These are phyloP conservation scores for Ageneiosus marmoratus DNA, from an alignment of 2,113 vertebrate genomes.

Conservation along the genomic window DNA sequence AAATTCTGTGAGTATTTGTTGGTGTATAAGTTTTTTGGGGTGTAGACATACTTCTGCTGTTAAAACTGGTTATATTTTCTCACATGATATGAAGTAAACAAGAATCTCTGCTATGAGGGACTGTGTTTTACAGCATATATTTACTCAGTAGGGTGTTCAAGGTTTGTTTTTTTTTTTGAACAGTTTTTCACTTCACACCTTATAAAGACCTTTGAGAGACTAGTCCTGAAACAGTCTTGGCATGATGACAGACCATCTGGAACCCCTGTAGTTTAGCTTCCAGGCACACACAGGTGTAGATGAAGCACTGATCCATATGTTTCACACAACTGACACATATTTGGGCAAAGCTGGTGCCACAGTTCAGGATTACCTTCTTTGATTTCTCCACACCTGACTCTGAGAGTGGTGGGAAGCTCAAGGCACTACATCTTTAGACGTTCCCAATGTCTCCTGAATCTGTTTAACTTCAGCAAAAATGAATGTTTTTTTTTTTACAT, in stretches of 20 bases:
- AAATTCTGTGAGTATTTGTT: not conserved
- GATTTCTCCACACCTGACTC: not conserved
- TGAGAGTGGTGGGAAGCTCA: not conserved
- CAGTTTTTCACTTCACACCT: slow-evolving; percentile 19
- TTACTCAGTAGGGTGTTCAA: slow-evolving; percentile 2
- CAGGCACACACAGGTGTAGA: slow-evolving; percentile 22
- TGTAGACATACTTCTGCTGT: not conserved
- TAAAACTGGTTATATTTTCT: not conserved
- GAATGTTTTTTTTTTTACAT: not conserved
- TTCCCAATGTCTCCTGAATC: not conserved
- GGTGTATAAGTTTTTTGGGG: not conserved
- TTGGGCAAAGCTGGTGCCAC: not conserved
- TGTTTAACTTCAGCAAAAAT: not conserved
- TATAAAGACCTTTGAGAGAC: slow-evolving; percentile 38
- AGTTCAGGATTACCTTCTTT: not conserved
- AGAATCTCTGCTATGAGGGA: not conserved
- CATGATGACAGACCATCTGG: slow-evolving; percentile 6
- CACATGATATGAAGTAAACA: slow-evolving; percentile 8
- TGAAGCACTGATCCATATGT: slow-evolving; percentile 17
- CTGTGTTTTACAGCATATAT: slow-evolving; percentile 18
- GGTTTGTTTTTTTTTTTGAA: not conserved
- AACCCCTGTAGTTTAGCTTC: slow-evolving; percentile 30
- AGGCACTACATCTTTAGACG: slow-evolving; percentile 10
- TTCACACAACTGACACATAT: slow-evolving; percentile 15
- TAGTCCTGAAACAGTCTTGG: slow-evolving; percentile 14